phyloP scores from a whole-genome alignment of 2,888 invertebrate genomes.

The Anthrax anthrax region DNA sequence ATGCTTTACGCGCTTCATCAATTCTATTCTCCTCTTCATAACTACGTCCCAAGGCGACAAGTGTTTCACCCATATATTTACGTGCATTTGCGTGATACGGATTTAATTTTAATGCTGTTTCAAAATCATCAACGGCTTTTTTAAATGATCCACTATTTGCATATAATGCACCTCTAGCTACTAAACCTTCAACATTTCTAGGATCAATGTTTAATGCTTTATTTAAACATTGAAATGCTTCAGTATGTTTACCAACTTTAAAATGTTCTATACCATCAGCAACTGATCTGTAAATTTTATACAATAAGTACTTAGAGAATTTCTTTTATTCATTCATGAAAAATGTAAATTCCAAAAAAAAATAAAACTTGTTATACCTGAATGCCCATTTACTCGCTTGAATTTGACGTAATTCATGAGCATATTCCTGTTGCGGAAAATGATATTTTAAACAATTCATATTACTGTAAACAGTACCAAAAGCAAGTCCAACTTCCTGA shows the following conservation, averaged over 20 bases:
- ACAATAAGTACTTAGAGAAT: no score
- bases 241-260: slow-evolving; percentile 81
- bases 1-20: slow-evolving; percentile 71
- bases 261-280: slow-evolving; percentile 93
- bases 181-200: slow-evolving; percentile 80
- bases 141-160: slow-evolving; percentile 89
- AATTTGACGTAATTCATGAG: slow-evolving; percentile 68
- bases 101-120: slow-evolving; percentile 76
- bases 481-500: slow-evolving; percentile 44
- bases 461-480: slow-evolving; percentile 24
- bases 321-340: no score
- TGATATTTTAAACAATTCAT: slow-evolving; percentile 43
- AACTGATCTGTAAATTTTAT: slow-evolving; percentile 46
- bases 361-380: slow-evolving; percentile 32
- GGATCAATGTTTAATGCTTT: slow-evolving; percentile 86
- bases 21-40: slow-evolving; percentile 77
- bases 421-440: slow-evolving; percentile 68
- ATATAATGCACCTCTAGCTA: slow-evolving; percentile 80
- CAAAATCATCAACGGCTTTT: slow-evolving; percentile 89
- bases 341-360: background rate
- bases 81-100: slow-evolving; percentile 84
- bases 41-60: slow-evolving; percentile 77
- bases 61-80: slow-evolving; percentile 86
- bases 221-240: slow-evolving; percentile 88
- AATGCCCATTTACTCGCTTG: slow-evolving; percentile 92